Base-by-base conservation (phyloP, 2,797 vertebrate species). In the Paratrypauchen microcephalus region DNA sequence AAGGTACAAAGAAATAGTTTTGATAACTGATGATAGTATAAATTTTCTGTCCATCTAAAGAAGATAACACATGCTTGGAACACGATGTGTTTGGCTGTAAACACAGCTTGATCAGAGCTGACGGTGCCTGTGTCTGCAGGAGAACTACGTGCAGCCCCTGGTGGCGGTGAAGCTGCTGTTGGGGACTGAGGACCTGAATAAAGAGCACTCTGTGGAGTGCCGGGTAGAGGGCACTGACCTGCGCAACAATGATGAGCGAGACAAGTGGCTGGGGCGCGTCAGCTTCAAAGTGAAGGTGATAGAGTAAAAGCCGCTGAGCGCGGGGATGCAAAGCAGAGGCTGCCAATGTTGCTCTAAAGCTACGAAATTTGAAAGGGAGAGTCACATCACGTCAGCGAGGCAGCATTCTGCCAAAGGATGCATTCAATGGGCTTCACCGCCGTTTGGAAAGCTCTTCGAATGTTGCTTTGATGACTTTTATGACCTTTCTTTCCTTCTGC, bases 241-340 rank as follows among this genome's bases (percentile, higher is more conserved):
- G 66, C 94, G 87, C 91, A 97, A 95, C 71, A 73, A 95, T 68
- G 95, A 97, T 77, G 96, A 96, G 0, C 93, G 96, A 74, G 97
- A 99, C 89, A 98, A 97, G 93, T 98, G 97, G 92, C 94, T 98
- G 87, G 97, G 97, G 73, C 95, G 96, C 47, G 89, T 98, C 86
- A 91, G 87, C 72, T 99, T 98, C 93, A 95, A 93, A 92, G 81
- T 98, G 84, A 92, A 86, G 87, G 92, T 96, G 80, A 73, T 70
- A 50, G 93, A 95, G 88, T 97, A 95, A 75, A 32, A 12, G 45
- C 45, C 16, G 6, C 63, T 64, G 58, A 54, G 11, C 4, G 6
- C 32, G 64, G 73, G 59, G 68, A 83, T 67, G 69, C 6, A 62
- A 76, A 52, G 80, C 80, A 73, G 79, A 89, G 72, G 87, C 79